Conservation (phyloP, 1,140 invertebrate species). For the Nasonia longicornis region DNA sequence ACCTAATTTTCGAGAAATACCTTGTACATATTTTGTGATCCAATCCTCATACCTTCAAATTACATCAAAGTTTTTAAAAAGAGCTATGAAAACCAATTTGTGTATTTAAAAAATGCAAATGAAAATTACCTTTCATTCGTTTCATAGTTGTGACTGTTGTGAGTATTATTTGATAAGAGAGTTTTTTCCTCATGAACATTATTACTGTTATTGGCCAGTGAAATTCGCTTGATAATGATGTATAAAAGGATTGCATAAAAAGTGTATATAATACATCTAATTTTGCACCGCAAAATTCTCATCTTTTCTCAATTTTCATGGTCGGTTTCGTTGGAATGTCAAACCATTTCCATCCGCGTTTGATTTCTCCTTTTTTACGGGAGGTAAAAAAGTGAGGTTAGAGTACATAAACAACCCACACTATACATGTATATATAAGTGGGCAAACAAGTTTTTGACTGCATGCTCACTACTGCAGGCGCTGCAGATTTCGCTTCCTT, state of each 20-base stretch:
- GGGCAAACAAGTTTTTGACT: constrained; percentile 34
- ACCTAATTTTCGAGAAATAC: constrained; percentile 75
- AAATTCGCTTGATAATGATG: constrained; percentile 55
- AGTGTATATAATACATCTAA: constrained; percentile 51
- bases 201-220: constrained; percentile 51
- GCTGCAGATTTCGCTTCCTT: not conserved
- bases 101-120: not conserved
- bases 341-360: constrained; percentile 3
- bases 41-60: constrained; percentile 57
- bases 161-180: constrained; percentile 39
- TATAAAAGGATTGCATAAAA: constrained; percentile 54
- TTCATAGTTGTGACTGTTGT: constrained; percentile 45
- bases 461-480: not conserved
- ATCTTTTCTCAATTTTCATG: constrained; percentile 48
- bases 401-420: not conserved
- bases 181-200: constrained; percentile 43
- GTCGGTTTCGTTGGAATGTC: constrained; percentile 17
- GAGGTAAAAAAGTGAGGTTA: constrained; percentile 29
- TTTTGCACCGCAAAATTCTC: constrained; percentile 54
- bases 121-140: constrained; percentile 50
- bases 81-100: not conserved
- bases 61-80: constrained; percentile 17
- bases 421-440: constrained; percentile 5
- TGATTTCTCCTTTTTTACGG: constrained; percentile 5
- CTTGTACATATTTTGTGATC: constrained; percentile 66